Base-by-base conservation (phyloP, 2,888 invertebrate species). In the Malthinus seriepunctatus region DNA sequence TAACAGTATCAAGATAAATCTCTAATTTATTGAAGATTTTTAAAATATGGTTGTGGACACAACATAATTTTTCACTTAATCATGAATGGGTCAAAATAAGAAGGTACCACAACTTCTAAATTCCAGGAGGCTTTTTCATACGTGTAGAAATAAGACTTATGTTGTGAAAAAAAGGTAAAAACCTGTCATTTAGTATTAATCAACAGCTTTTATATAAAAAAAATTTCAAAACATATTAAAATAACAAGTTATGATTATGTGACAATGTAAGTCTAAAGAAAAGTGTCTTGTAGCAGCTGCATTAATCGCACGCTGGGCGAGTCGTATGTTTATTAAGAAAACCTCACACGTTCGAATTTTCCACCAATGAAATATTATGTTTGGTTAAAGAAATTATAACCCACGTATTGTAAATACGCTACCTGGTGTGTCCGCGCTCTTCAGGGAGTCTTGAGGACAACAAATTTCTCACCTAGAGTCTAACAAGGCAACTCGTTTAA, bases 401-500 rank as follows among this genome's bases (percentile, higher is more conserved):
- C 15, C 23, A 51, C 56, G 55, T 54, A 63, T 71, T 67, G 64
- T 67, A 66, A 71, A 72, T 64, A 71, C 65, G 71, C 72, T 67
- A 67, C 71, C 73, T 64, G 73, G 72, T 66, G 71, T 64, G 70
- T 59, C 65, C 60, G 47, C 55, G 63, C 73, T 64, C 78, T 62
- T 70, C 75, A 68, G 77, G 78, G 71, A 69, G 74, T 75, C 77
- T 64, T 63, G 65, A 68, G 74, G 77, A 78, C 78, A 78, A 77
- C 77, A 75, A 78, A 78, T 78, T 78, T 78, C 78, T 78, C 78
- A 78, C 78, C 78, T 78, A 76, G 75, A 71, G 74, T 69, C 76
- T 77, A 77, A 77, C 77, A 76, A 76, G 76, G 72, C 75, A 73
- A 74, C 73, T 75, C 72, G 74, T 75, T 75, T 74, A 72, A 74